phyloP scores from a whole-genome alignment of 1,140 invertebrate species.

The Saccostrea cuccullata region DNA sequence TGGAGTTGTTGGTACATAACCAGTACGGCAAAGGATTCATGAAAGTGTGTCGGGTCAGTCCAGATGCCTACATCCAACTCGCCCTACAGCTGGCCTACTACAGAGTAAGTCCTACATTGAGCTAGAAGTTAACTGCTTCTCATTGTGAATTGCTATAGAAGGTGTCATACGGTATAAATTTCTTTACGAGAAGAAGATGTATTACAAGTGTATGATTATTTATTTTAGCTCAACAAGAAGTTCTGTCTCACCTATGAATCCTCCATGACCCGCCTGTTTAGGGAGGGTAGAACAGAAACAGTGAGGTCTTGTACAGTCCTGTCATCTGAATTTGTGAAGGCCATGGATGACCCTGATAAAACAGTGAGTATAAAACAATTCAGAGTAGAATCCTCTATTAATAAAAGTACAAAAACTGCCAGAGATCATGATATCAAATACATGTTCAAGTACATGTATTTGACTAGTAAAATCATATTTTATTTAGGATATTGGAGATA shows the following conservation, averaged over 20 bases:
- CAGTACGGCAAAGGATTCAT: slow-evolving; percentile 97
- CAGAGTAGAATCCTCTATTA: too few species aligned
- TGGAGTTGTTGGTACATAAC: slow-evolving; percentile 90
- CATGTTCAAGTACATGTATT: too few species aligned
- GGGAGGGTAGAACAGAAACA: slow-evolving; percentile 98
- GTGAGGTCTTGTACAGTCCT: slow-evolving; percentile 97
- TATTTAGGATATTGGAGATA: background rate
- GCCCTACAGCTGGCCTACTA: slow-evolving; percentile 96
- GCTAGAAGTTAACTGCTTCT: too few species aligned
- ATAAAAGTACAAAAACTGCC: too few species aligned
- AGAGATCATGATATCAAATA: too few species aligned
- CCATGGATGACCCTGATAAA: slow-evolving; percentile 87
- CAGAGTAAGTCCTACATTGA: slow-evolving; percentile 76
- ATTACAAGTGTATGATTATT: background rate
- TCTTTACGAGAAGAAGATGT: too few species aligned
- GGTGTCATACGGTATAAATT: too few species aligned
- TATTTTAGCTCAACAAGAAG: slow-evolving; percentile 88
- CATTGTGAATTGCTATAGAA: too few species aligned
- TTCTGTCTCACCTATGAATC: slow-evolving; percentile 98
- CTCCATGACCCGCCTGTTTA: slow-evolving; percentile 97
- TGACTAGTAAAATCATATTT: too few species aligned
- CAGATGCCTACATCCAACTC: slow-evolving; percentile 98
- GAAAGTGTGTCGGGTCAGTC: slow-evolving; percentile 93
- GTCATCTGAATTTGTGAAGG: slow-evolving; percentile 92
- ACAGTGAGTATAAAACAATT: background rate